These are phyloP conservation scores for Diarsia brunnea DNA, from an alignment of 2,888 invertebrate genomes.

Conservation along the genomic window DNA sequence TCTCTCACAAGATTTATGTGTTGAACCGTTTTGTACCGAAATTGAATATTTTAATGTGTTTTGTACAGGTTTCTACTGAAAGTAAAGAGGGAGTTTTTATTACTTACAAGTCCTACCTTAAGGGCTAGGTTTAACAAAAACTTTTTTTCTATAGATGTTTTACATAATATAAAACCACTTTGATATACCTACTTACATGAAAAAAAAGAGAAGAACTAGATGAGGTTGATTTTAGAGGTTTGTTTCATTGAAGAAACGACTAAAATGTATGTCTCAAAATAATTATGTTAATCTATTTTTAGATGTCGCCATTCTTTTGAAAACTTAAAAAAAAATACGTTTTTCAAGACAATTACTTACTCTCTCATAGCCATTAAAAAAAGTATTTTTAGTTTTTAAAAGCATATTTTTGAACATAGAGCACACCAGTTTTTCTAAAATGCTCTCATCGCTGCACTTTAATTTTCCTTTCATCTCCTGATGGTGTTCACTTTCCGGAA, in stretches of 20 bases:
- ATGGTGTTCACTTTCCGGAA: not conserved
- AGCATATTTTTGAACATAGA: not conserved
- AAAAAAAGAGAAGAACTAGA: too few relatives aligned
- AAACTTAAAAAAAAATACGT: not conserved
- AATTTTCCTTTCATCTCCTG: constrained; percentile 4
- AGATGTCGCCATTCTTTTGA: not conserved
- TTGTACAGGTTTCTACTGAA: not conserved
- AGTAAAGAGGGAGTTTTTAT: not conserved
- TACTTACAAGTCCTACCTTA: not conserved
- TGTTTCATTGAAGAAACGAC: too few relatives aligned
- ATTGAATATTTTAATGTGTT: constrained; percentile 19
- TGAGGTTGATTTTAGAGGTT: too few relatives aligned
- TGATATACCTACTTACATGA: too few relatives aligned
- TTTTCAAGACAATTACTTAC: not conserved
- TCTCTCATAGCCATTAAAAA: not conserved
- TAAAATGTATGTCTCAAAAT: too few relatives aligned
- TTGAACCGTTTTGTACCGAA: constrained; percentile 17
- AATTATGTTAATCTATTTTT: not conserved
- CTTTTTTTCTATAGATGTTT: too few relatives aligned
- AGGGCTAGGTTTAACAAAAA: not conserved
- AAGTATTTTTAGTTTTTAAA: not conserved
- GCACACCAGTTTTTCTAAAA: constrained; percentile 5
- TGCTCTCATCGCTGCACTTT: constrained; percentile 11
- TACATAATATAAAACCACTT: too few relatives aligned
- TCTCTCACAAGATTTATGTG: constrained; percentile 37